Conservation (phyloP, 2,797 vertebrate species). For the Cyprinella venusta region DNA sequence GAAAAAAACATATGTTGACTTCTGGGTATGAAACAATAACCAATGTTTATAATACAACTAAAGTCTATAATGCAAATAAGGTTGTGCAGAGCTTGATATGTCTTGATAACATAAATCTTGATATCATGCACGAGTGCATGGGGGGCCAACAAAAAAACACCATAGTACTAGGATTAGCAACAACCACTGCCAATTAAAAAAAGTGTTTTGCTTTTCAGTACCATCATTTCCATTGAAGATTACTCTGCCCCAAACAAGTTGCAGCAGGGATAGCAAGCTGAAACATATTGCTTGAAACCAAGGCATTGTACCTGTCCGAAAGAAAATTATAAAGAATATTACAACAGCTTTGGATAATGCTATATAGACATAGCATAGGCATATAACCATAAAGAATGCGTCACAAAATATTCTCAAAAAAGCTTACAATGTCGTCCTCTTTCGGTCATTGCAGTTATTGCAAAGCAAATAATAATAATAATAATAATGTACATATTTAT, state of each 20-base stretch:
- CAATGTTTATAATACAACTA: background rate
- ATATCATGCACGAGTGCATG: background rate
- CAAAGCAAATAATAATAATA: background rate
- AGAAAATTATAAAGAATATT: background rate
- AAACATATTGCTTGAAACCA: conserved; percentile 56
- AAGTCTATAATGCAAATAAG: background rate
- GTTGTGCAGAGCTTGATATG: background rate
- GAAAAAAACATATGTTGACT: background rate
- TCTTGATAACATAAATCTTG: too few relatives aligned
- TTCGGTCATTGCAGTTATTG: background rate
- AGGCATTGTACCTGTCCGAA: conserved; percentile 53
- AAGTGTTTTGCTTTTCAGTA: conserved; percentile 35
- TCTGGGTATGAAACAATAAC: background rate
- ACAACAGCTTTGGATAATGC: background rate
- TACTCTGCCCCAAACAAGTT: conserved; percentile 59
- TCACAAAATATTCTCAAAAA: background rate
- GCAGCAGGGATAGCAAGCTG: conserved; percentile 61
- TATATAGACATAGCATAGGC: background rate
- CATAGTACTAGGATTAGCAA: background rate
- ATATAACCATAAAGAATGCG: background rate
- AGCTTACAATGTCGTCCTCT: conserved; percentile 49
- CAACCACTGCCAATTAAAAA: background rate
- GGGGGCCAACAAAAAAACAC: background rate
- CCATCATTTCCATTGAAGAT: conserved; percentile 62
- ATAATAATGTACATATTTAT: too few relatives aligned